Evolutionary conservation across 2,113 vertebrate genomes (phyloP).

Genomic region (Scalopus aquaticus): DNA sequence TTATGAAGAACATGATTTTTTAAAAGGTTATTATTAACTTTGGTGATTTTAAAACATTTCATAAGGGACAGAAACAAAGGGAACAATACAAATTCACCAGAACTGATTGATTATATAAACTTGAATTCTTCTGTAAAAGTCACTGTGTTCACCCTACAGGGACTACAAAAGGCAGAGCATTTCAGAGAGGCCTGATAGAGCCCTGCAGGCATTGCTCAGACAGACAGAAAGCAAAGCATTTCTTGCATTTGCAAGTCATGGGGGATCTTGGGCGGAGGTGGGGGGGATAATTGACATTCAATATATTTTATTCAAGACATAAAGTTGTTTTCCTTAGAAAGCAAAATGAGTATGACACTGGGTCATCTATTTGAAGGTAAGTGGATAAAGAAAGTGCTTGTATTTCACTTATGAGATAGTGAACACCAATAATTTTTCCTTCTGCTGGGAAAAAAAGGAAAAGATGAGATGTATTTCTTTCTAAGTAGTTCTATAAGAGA

Average conservation of each 20-base stretch:
- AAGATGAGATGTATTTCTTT: slow-evolving; percentile 10
- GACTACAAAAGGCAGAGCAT: not conserved
- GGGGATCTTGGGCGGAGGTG: too few relatives aligned
- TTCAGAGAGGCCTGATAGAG: not conserved
- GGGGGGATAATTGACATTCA: not conserved
- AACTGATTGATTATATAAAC: not conserved
- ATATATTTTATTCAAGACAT: not conserved
- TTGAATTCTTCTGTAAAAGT: not conserved
- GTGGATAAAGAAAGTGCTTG: not conserved
- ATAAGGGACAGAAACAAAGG: not conserved
- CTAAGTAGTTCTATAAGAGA: slow-evolving; percentile 30
- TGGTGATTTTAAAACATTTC: not conserved
- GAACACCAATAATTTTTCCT: not conserved
- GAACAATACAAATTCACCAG: not conserved
- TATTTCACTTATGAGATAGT: not conserved
- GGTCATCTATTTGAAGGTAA: not conserved
- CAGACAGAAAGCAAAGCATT: not conserved
- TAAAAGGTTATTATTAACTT: not conserved
- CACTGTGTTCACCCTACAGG: not conserved
- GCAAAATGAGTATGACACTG: not conserved
- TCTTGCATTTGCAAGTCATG: not conserved
- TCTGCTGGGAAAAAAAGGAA: not conserved
- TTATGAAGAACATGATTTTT: not conserved
- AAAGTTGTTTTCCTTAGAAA: not conserved
- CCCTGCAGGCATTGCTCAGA: not conserved